Base-by-base conservation (phyloP, 2,113 vertebrate genomes). In the Odocoileus hemionus region DNA sequence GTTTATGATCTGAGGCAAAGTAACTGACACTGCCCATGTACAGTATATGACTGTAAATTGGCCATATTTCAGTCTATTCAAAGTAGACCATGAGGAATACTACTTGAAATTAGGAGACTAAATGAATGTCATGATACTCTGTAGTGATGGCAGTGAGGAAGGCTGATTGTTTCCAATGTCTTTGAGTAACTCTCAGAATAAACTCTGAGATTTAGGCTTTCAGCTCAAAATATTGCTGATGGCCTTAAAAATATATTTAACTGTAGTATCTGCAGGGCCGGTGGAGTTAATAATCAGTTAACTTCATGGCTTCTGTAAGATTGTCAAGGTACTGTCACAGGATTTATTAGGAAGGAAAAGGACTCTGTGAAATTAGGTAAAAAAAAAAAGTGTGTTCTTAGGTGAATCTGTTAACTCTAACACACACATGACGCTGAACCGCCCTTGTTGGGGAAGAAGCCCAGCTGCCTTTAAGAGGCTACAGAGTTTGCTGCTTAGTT, bases 391-490 rank as follows among this genome's bases (percentile, higher is more conserved):
- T 43, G 3, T 11, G 1, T 83, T 88, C 14, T 82, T 19, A 50
- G n/a, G 10, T n/a, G 6, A 86, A n/a, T 78, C 39, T 61, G 74
- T 52, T 79, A 23, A 47, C 12, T 50, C 15, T 13, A 89, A 13
- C 23, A 28, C 23, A 52, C 21, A 67, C 1, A 45, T 45, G 25
- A 60, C 0, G 1, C 8, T 33, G 23, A 14, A 3, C 8, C 52
- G 78, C 58, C 21, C n/a, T 50, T 67, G 3, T 45, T 43, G 30
- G 12, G 19, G 15, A 82, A 89, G 39, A 78, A 83, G 43, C 30
- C 84, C 15, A 67, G 25, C 8, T 85, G 6, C 6, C 6, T 89
- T 79, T 21, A 6, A 64, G 67, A 89, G 23, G 33, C 5, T 60
- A 55, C 11, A 7, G 57, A 61, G 14, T 50, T 50, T 7, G 23